Conservation (phyloP, 2,113 vertebrate genomes). For the Phalacrocorax brasilianus region DNA sequence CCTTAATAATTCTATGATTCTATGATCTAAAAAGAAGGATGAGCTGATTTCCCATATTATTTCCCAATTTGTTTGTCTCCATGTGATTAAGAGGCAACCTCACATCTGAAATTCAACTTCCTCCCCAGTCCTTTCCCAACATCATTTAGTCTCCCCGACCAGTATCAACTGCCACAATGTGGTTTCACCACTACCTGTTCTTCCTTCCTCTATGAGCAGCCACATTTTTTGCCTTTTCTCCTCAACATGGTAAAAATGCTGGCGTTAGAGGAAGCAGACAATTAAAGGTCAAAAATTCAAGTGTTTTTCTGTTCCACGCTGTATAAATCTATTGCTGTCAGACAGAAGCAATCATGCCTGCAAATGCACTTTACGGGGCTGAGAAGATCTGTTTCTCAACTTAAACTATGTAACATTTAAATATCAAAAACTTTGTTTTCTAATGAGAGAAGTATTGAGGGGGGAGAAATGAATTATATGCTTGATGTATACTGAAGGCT, state of each 20-base stretch:
- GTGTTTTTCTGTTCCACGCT: constrained; percentile 32
- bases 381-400: constrained; percentile 25
- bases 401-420: constrained; percentile 74
- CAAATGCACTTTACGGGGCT: constrained; percentile 41
- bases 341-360: constrained; percentile 46
- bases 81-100: not conserved
- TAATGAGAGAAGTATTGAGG: constrained; percentile 68
- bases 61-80: not conserved
- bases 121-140: not conserved
- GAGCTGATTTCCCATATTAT: not conserved
- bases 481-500: constrained; percentile 76
- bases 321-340: constrained; percentile 44
- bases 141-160: not conserved
- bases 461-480: constrained; percentile 78
- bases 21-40: not conserved
- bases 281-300: constrained; percentile 69
- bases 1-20: too few species aligned
- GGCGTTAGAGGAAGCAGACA: constrained; percentile 40
- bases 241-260: not conserved
- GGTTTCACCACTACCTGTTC: not conserved
- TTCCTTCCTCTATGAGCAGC: not conserved
- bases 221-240: not conserved
- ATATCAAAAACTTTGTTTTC: constrained; percentile 78
- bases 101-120: not conserved
- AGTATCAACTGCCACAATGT: not conserved